Evolutionary conservation across 2,888 invertebrate species (phyloP).

Genomic region (Sabellastarte sp.): DNA sequence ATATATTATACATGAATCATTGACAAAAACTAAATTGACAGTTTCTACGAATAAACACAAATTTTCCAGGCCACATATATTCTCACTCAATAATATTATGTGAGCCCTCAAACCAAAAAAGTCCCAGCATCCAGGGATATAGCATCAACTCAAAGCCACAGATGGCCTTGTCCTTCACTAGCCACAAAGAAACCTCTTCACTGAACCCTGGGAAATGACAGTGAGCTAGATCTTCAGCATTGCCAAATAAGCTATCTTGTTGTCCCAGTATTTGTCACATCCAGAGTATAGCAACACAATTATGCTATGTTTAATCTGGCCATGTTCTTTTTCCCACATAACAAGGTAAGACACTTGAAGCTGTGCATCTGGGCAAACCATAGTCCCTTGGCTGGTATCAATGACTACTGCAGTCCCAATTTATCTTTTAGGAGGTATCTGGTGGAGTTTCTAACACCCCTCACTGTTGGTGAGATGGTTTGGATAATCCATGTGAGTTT

Average conservation of each 20-base stretch:
- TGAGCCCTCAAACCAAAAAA: not conserved
- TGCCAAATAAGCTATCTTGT: slow-evolving; percentile 1
- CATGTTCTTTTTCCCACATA: slow-evolving; percentile 6
- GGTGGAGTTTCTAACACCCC: not conserved
- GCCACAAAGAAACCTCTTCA: slow-evolving; percentile 2
- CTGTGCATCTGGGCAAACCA: not conserved
- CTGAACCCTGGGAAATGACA: slow-evolving; percentile 9
- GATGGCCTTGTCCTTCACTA: not conserved
- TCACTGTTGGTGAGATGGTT: slow-evolving; percentile 2
- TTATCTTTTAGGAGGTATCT: slow-evolving; percentile 2
- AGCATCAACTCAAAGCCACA: not conserved
- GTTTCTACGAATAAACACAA: no score
- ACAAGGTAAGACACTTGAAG: slow-evolving; percentile 1
- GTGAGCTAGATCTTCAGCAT: not conserved
- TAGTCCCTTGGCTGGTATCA: slow-evolving; percentile 1
- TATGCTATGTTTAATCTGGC: not conserved
- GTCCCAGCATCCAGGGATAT: not conserved
- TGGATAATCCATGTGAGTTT: slow-evolving; percentile 11
- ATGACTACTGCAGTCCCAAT: slow-evolving; percentile 4
- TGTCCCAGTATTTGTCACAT: not conserved
- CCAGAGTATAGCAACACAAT: slow-evolving; percentile 2
- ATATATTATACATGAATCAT: no score
- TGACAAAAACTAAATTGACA: no score
- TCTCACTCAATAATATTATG: not conserved
- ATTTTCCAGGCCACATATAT: slow-evolving; percentile 1